Evolutionary conservation across 1,140 invertebrate genomes (phyloP).

Genomic region (Drosophila tropicalis): DNA sequence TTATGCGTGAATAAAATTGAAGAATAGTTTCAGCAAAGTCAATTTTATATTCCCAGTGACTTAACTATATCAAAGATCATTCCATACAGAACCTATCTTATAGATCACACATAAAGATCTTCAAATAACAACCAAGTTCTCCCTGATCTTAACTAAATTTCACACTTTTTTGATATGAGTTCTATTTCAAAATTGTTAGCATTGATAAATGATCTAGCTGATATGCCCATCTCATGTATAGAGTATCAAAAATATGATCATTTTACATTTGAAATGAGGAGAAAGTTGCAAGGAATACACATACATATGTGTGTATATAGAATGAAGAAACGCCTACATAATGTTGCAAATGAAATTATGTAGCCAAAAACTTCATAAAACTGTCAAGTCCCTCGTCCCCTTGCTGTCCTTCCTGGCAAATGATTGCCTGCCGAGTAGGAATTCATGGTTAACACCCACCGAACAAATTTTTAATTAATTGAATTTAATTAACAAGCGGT

Average conservation of each 20-base stretch:
- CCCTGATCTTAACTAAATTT: no score
- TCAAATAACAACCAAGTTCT: no score
- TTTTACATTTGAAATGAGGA: slow-evolving; percentile 12
- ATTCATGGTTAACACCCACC: slow-evolving; percentile 14
- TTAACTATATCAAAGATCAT: no score
- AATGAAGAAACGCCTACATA: slow-evolving; percentile 19
- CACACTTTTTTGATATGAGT: no score
- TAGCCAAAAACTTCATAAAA: slow-evolving; percentile 22
- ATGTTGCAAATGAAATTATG: slow-evolving; percentile 22
- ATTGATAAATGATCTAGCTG: no score
- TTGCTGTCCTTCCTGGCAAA: no score
- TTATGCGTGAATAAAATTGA: no score
- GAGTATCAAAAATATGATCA: not conserved
- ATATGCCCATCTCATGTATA: not conserved
- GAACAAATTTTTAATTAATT: slow-evolving; percentile 37
- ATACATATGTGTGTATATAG: not conserved
- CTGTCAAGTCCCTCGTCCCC: not conserved
- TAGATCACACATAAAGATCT: no score
- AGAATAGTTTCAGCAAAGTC: no score
- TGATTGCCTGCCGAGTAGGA: not conserved
- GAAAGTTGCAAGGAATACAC: slow-evolving; percentile 4
- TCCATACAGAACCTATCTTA: no score
- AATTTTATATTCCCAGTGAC: no score
- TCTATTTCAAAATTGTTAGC: no score
- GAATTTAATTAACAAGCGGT: slow-evolving; percentile 17